Conservation (phyloP, 2,113 vertebrate genomes). For the Pavo muticus region DNA sequence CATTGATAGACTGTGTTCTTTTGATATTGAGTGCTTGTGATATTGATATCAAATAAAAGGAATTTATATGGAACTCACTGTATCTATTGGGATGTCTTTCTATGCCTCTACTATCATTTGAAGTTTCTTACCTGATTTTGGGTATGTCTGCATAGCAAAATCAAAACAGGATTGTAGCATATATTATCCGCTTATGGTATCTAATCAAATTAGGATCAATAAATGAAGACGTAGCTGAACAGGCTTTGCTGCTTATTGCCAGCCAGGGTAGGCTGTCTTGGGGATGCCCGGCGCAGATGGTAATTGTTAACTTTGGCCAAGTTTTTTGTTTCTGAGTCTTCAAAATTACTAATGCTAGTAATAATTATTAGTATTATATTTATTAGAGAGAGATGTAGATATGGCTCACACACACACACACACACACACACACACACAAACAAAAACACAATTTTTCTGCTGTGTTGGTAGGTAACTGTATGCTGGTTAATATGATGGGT, state of each 20-base stretch:
- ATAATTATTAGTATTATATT: background rate
- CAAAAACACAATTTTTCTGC: background rate
- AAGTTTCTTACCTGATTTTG: constrained; percentile 21
- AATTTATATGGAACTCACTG: constrained; percentile 11
- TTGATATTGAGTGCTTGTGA: constrained; percentile 44
- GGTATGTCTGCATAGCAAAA: background rate
- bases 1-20: background rate
- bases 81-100: constrained; percentile 27
- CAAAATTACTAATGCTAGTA: too few relatives aligned
- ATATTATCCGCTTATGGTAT: background rate
- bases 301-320: background rate
- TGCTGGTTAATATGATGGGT: background rate
- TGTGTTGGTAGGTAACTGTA: background rate
- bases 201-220: constrained; percentile 6
- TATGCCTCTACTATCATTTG: background rate
- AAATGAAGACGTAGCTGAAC: background rate
- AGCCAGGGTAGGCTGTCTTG: background rate
- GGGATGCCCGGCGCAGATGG: background rate
- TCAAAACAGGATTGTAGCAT: background rate
- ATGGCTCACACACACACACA: background rate
- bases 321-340: background rate
- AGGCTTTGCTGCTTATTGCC: background rate
- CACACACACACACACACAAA: background rate
- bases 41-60: constrained; percentile 35
- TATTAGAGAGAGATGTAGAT: background rate